phyloP scores from a whole-genome alignment of 1,140 invertebrate species.

The Philaenus spumarius region DNA sequence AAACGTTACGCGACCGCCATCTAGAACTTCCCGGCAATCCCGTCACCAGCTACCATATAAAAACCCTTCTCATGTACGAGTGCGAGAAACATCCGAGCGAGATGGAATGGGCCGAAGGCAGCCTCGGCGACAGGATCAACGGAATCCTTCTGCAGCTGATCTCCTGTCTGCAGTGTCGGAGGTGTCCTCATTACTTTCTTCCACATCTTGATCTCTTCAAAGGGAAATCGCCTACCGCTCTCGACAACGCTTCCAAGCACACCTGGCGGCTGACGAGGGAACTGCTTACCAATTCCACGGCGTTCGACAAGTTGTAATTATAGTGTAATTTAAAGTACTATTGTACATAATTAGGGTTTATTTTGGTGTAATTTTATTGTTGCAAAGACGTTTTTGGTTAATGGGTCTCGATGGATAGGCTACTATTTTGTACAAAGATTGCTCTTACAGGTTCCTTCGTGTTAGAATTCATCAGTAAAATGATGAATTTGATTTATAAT shows the following conservation, averaged over 20 bases:
- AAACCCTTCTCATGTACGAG: conserved; percentile 91
- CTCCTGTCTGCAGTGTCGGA: conserved; percentile 91
- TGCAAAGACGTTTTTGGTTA: no score
- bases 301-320: conserved; percentile 83
- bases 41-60: conserved; percentile 91
- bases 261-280: conserved; percentile 91
- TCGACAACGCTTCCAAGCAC: conserved; percentile 96
- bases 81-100: conserved; percentile 97
- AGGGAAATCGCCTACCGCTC: conserved; percentile 83
- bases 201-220: conserved; percentile 90
- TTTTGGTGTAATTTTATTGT: no score
- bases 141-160: conserved; percentile 95
- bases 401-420: no score
- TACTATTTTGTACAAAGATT: no score
- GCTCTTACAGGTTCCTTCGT: no score
- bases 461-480: no score
- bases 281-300: conserved; percentile 87
- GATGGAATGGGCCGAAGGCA: conserved; percentile 91
- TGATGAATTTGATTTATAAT: no score
- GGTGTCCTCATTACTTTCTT: conserved; percentile 94
- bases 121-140: conserved; percentile 90
- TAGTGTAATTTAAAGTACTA: no score
- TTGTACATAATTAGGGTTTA: no score
- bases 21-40: conserved; percentile 89
- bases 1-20: conserved; percentile 89